A percentile compares a stretch with the other conserved stretches of the same genome.
phyloP scores from a whole-genome alignment of 2,113 vertebrate genomes.

The Rhinopithecus roxellana region DNA sequence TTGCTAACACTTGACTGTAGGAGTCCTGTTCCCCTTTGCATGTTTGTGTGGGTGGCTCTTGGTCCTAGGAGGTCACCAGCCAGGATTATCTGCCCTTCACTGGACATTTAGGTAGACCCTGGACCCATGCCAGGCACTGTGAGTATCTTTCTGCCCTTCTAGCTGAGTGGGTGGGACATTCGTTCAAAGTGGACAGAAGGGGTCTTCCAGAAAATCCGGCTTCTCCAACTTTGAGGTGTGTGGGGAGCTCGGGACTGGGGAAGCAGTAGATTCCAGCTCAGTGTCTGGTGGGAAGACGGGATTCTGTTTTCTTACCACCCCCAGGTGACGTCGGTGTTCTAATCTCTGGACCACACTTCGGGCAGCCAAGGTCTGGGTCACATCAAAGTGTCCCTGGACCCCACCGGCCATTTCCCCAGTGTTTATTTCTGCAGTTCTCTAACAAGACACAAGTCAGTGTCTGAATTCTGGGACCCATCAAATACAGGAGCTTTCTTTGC shows the following conservation, averaged over 20 bases:
- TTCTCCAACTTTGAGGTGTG: no score
- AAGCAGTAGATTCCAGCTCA: accelerated
- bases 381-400: no score
- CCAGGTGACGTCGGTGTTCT: accelerated
- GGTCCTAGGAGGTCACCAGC: background rate
- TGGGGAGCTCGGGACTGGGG: background rate
- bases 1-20: background rate
- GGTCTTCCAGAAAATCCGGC: background rate
- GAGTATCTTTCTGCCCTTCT: background rate
- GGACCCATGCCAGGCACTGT: accelerated
- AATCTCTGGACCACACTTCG: accelerated
- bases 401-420: background rate
- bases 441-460: background rate
- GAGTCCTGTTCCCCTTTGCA: accelerated
- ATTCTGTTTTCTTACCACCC: no score
- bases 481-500: accelerated
- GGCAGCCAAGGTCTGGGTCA: background rate
- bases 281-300: background rate
- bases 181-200: accelerated
- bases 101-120: no score
- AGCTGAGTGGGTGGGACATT: accelerated
- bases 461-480: no score
- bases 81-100: accelerated
- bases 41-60: accelerated
- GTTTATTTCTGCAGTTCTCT: background rate